These are phyloP conservation scores for Gnathonemus longibarbis DNA, from an alignment of 2,113 vertebrate species.

Conservation along the genomic window DNA sequence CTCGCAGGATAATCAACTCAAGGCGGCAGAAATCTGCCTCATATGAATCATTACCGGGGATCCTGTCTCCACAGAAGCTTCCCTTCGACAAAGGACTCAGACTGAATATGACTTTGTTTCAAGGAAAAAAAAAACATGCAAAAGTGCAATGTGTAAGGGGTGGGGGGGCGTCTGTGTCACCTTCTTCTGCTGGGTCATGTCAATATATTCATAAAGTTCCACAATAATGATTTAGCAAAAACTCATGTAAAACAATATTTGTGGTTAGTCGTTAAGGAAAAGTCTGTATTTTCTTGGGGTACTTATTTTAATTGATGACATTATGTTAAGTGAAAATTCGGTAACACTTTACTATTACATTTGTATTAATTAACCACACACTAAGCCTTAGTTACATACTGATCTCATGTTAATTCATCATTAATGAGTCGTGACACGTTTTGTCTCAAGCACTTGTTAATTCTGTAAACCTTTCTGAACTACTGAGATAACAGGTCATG, in stretches of 20 bases:
- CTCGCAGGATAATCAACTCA: constrained; percentile 7
- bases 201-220: background rate
- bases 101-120: background rate
- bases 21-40: constrained; percentile 4
- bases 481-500: too few relatives aligned
- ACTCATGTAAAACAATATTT: background rate
- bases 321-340: background rate
- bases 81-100: background rate
- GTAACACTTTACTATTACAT: too few relatives aligned
- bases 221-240: background rate
- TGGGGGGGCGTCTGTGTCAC: background rate
- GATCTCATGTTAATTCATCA: too few relatives aligned
- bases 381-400: too few relatives aligned
- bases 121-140: background rate
- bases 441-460: too few relatives aligned
- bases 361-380: too few relatives aligned
- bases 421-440: too few relatives aligned
- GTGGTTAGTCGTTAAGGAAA: background rate
- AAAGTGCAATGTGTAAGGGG: background rate
- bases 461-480: too few relatives aligned
- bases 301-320: background rate
- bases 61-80: background rate
- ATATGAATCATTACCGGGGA: background rate
- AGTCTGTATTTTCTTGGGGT: background rate
- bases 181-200: background rate